Evolutionary conservation across 2,113 vertebrate species (phyloP), one percentile per base, ranked within the genome.

Genomic region (Melanotaenia duboulayi): DNA sequence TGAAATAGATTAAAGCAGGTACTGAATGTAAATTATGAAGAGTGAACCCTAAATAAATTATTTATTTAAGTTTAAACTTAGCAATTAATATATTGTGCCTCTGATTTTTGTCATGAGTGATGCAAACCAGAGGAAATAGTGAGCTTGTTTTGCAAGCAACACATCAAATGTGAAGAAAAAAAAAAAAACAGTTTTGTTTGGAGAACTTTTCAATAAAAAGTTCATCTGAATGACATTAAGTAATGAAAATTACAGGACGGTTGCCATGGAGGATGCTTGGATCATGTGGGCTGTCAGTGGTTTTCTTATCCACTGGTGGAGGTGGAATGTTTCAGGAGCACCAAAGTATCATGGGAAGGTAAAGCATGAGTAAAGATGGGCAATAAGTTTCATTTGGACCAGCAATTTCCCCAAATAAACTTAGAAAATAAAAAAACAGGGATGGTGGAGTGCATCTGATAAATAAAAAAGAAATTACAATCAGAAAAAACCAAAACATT

Each of bases 321-420:
- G 42, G 35, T 35, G 79, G 78, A 87, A 87, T 83, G 83, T 83
- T 72, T 73, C 35, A 60, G 66, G 51, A 70, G 84, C 17, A 35
- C 32, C 32, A 68, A 20, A 68, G 51, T 32, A 67, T 62, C 14
- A 39, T 68, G 65, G 39, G 71, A 44, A 28, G 9, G 7, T 7
- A 8, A 11, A 20, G 68, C 59, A 39, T 12, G 32, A n/a, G 12
- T 3, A 0, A 5, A 11, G 12, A 3, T 59, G 8, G 16, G 2
- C 3, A 9, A 42, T 42, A 16, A 17, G 13, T 61, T 11, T 12
- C 2, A 20, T 51, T 24, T 69, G n/a, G 10, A 69, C 17, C n/a
- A 35, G 44, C 7, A 0, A 17, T 65, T 3, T 20, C 23, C 23
- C 37, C 24, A 40, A 19, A 56, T 16, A 40, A 25, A 32, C 40